Evolutionary conservation across 2,888 invertebrate species (phyloP).

Genomic region (Hermaeophaga mercurialis): DNA sequence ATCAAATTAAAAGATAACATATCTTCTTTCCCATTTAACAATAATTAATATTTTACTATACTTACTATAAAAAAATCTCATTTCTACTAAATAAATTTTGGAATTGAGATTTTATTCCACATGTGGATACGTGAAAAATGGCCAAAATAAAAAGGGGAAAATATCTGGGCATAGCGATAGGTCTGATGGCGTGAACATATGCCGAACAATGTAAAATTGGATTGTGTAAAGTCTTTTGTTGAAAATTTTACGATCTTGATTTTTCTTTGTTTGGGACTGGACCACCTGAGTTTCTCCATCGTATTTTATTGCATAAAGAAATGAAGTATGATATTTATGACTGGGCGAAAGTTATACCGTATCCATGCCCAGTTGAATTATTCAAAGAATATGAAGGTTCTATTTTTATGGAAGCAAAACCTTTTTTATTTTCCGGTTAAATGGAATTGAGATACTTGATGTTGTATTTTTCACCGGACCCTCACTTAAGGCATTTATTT

Average conservation of each 20-base stretch:
- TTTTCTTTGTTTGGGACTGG: slow-evolving; percentile 30
- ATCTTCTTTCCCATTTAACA: too few species aligned
- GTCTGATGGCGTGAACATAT: slow-evolving; percentile 29
- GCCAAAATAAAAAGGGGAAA: slow-evolving; percentile 9
- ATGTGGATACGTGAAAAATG: slow-evolving; percentile 8
- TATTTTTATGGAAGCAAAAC: slow-evolving; percentile 4
- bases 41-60: too few species aligned
- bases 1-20: too few species aligned
- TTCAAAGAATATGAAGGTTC: slow-evolving; percentile 8
- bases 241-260: slow-evolving; percentile 33
- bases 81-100: too few species aligned
- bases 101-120: too few species aligned
- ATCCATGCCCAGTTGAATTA: slow-evolving; percentile 5
- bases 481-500: not conserved
- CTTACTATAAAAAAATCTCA: too few species aligned
- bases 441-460: slow-evolving; percentile 2
- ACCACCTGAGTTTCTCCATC: slow-evolving; percentile 30
- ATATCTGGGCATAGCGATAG: slow-evolving; percentile 23
- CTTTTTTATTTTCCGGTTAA: not conserved
- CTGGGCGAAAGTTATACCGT: slow-evolving; percentile 10
- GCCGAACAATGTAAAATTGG: slow-evolving; percentile 32
- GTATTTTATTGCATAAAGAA: slow-evolving; percentile 23
- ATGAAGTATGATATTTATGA: slow-evolving; percentile 30
- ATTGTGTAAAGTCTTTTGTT: slow-evolving; percentile 33
- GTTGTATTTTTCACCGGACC: not conserved